Conservation (phyloP, 2,888 invertebrate species). For the Glaucopsyche alexis region DNA sequence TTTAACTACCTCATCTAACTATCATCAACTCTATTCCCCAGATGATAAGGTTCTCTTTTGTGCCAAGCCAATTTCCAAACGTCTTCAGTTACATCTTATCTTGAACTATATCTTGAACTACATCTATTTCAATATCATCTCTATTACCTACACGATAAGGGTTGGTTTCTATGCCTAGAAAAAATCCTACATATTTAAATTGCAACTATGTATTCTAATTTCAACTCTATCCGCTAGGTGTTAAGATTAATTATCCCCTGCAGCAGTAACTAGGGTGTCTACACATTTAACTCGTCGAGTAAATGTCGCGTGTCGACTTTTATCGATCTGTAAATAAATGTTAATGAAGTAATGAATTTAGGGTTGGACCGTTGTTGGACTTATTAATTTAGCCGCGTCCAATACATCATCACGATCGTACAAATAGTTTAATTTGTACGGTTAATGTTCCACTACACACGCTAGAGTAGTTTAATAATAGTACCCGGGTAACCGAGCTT, state of each 20-base stretch:
- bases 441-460: no score
- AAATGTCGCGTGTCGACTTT: conserved; percentile 21
- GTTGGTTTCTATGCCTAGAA: neutral
- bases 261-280: neutral
- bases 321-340: conserved; percentile 25
- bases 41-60: neutral
- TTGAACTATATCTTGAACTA: neutral
- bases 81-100: neutral
- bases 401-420: neutral
- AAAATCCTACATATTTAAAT: neutral
- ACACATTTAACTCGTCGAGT: neutral
- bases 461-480: no score
- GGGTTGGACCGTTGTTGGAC: neutral
- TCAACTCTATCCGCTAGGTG: neutral
- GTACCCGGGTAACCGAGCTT: no score
- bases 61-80: neutral
- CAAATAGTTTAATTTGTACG: neutral
- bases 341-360: conserved; percentile 17
- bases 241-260: neutral
- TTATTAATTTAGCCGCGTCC: neutral
- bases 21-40: neutral
- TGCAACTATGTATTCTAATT: neutral
- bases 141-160: no score
- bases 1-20: neutral
- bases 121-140: neutral